phyloP scores from a whole-genome alignment of 2,888 invertebrate species.

The Ochropacha duplaris region DNA sequence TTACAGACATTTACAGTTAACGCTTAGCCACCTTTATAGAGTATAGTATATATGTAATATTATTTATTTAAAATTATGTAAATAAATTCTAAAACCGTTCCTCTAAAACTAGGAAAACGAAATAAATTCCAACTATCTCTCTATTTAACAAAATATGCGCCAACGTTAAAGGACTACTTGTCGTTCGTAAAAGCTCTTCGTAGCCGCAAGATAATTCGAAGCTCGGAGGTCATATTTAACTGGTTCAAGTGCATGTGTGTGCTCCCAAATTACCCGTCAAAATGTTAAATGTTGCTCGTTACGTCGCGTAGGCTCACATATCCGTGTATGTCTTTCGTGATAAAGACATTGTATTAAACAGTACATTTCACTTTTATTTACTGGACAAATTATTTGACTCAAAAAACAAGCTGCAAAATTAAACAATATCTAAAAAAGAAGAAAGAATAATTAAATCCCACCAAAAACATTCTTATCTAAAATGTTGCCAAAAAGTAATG shows the following conservation, averaged over 20 bases:
- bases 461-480: no score
- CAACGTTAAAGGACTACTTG: not conserved
- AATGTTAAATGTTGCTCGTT: constrained; percentile 62
- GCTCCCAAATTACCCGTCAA: constrained; percentile 70
- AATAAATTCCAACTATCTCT: not conserved
- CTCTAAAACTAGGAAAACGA: not conserved
- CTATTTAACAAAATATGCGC: not conserved
- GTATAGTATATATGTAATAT: no score
- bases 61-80: not conserved
- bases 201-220: constrained; percentile 9
- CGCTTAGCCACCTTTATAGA: not conserved
- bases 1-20: not conserved
- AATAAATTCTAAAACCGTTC: not conserved
- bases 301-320: constrained; percentile 13
- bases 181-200: not conserved
- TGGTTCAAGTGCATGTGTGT: constrained; percentile 45
- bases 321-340: not conserved
- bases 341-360: not conserved
- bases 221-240: constrained; percentile 42
- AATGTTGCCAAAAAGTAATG: no score
- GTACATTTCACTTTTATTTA: not conserved
- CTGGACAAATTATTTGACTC: no score
- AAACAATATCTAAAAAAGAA: no score
- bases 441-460: no score
- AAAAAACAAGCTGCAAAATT: no score